Percentiles rank a stretch among this genome's conserved stretches.
Evolutionary conservation across 2,888 invertebrate genomes (phyloP).

Genomic region (Pecten maximus): DNA sequence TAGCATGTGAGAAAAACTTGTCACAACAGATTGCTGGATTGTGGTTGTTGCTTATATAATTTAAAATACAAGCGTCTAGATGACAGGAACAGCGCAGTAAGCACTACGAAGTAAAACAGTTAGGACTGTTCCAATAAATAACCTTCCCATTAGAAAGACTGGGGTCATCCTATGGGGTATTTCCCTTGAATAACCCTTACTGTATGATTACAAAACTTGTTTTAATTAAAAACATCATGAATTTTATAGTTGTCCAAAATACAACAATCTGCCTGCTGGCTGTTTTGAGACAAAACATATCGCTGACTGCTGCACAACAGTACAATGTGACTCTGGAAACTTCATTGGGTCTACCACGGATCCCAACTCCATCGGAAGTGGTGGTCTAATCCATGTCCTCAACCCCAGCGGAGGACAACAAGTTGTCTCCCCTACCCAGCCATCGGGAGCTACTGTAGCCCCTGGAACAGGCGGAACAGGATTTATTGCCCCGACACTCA

Average conservation of each 20-base stretch:
- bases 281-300: conserved; percentile 59
- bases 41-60: no score
- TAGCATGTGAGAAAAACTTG: no score
- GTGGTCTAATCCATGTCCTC: conserved; percentile 65
- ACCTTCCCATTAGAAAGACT: no score
- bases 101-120: no score
- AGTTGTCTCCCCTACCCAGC: conserved; percentile 64
- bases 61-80: no score
- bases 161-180: no score
- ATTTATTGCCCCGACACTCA: conserved; percentile 62
- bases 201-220: no score
- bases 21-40: no score
- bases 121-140: no score
- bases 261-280: conserved; percentile 73
- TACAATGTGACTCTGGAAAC: conserved; percentile 67
- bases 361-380: conserved; percentile 67
- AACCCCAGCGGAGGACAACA: conserved; percentile 60
- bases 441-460: conserved; percentile 58
- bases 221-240: neutral
- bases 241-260: conserved; percentile 68
- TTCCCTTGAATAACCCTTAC: no score
- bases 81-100: no score
- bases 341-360: conserved; percentile 70
- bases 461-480: conserved; percentile 70
- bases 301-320: conserved; percentile 65